phyloP scores from a whole-genome alignment of 2,113 vertebrate genomes.

The Oryzias woworae region DNA sequence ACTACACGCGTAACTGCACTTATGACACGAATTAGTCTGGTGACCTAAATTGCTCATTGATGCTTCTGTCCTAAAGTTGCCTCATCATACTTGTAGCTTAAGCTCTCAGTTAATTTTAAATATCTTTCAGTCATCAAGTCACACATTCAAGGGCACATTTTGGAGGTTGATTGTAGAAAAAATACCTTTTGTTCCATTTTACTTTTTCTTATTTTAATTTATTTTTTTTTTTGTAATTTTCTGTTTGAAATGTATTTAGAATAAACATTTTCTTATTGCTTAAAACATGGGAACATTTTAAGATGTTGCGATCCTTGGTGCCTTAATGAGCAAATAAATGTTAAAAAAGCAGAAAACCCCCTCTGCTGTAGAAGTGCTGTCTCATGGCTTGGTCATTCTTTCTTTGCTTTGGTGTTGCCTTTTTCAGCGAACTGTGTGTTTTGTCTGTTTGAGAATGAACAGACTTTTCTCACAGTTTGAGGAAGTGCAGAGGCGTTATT shows the following conservation, averaged over 20 bases:
- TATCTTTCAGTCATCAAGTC: background rate
- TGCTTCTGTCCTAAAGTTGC: slow-evolving; percentile 28
- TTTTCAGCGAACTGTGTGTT: slow-evolving; percentile 1
- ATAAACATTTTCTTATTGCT: too few relatives aligned
- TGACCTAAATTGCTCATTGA: slow-evolving; percentile 57
- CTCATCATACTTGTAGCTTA: slow-evolving; percentile 13
- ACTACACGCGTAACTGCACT: slow-evolving; percentile 6
- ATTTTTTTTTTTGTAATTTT: too few relatives aligned
- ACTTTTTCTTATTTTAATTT: too few relatives aligned
- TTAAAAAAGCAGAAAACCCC: background rate
- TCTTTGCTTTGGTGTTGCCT: slow-evolving; percentile 13
- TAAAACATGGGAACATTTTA: too few relatives aligned
- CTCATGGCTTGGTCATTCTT: slow-evolving; percentile 10
- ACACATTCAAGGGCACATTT: too few relatives aligned
- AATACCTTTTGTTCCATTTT: too few relatives aligned
- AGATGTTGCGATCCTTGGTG: background rate
- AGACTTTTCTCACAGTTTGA: slow-evolving; percentile 68
- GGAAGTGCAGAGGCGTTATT: slow-evolving; percentile 68
- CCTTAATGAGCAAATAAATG: background rate
- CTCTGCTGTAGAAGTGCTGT: background rate
- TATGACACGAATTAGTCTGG: slow-evolving; percentile 24
- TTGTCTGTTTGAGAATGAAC: slow-evolving; percentile 16
- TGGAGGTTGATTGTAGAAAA: too few relatives aligned
- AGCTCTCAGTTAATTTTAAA: background rate
- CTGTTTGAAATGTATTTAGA: too few relatives aligned